These are phyloP conservation scores for Nebria ingens DNA, from an alignment of 1,140 invertebrate species.

Conservation along the genomic window DNA sequence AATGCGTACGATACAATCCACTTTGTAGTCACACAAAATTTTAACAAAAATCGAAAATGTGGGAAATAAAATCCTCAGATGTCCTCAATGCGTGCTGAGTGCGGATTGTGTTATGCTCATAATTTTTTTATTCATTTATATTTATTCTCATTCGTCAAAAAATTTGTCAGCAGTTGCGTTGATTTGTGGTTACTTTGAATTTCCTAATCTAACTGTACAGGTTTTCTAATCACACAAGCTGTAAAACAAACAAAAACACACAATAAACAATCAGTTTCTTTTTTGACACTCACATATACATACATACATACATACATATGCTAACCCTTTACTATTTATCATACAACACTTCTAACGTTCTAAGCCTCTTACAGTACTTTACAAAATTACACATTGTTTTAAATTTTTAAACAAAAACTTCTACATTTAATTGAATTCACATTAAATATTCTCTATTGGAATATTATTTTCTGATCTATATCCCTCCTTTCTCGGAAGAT, in stretches of 20 bases:
- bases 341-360: too few species aligned
- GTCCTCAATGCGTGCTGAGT: conserved; percentile 84
- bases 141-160: conserved; percentile 25
- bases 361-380: too few species aligned
- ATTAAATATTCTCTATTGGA: too few species aligned
- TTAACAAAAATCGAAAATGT: conserved; percentile 28
- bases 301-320: conserved; percentile 1
- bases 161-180: conserved; percentile 34
- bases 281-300: not conserved
- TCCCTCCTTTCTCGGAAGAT: too few species aligned
- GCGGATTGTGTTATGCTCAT: conserved; percentile 49
- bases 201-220: conserved; percentile 53
- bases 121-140: conserved; percentile 38
- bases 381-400: too few species aligned
- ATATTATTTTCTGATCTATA: too few species aligned
- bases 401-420: too few species aligned
- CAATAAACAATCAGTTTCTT: conserved; percentile 6
- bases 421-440: too few species aligned
- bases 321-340: too few species aligned
- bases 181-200: conserved; percentile 43
- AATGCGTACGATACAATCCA: conserved; percentile 20
- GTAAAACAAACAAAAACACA: conserved; percentile 35
- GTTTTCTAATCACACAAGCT: conserved; percentile 72
- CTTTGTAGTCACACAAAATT: conserved; percentile 31
- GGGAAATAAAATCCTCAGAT: conserved; percentile 70